Conservation (phyloP, 1,140 invertebrate genomes). For the Stegodyphus dumicola region DNA sequence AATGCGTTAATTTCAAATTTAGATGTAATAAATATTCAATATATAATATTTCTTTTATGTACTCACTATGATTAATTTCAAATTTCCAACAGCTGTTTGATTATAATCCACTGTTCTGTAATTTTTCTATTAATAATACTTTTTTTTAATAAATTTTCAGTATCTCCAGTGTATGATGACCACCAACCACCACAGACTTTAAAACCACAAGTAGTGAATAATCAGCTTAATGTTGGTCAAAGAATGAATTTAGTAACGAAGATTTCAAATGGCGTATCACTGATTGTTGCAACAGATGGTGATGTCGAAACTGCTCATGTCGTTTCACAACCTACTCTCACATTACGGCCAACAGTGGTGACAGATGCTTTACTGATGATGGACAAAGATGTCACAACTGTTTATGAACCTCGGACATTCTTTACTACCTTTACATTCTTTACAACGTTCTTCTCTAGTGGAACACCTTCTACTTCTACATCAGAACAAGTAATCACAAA, state of each 20-base stretch:
- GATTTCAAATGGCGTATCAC: conserved; percentile 62
- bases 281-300: conserved; percentile 62
- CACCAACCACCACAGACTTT: conserved; percentile 17
- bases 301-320: conserved; percentile 2
- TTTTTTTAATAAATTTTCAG: conserved; percentile 4
- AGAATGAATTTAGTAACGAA: conserved; percentile 54
- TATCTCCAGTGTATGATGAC: neutral
- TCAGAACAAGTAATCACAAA: conserved; percentile 79
- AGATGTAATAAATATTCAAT: neutral
- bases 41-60: no score
- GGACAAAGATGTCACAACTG: conserved; percentile 48
- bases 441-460: conserved; percentile 88
- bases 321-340: conserved; percentile 43
- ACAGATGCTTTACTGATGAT: conserved; percentile 64
- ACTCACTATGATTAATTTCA: no score
- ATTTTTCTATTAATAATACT: no score
- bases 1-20: neutral
- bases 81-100: no score
- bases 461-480: conserved; percentile 81
- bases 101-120: no score
- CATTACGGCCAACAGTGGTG: conserved; percentile 63
- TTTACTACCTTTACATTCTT: conserved; percentile 76
- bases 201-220: conserved; percentile 31
- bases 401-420: conserved; percentile 62
- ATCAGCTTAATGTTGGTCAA: conserved; percentile 38